These are phyloP conservation scores for Geodia barretti DNA, from an alignment of 37 sponge, comb jelly and placozoan genomes.

Conservation along the genomic window DNA sequence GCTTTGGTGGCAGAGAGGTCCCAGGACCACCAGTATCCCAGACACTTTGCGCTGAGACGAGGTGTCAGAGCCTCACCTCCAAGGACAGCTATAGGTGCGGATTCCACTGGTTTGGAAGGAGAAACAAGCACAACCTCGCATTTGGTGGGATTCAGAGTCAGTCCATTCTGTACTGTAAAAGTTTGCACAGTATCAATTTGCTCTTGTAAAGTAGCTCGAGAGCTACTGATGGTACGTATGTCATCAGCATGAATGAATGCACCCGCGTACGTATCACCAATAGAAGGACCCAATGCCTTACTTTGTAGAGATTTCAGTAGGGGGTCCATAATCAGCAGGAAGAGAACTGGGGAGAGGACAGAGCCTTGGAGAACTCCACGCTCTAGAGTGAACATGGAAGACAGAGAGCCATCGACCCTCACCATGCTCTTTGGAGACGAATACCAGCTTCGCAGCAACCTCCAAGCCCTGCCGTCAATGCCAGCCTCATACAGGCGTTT, in stretches of 20 bases:
- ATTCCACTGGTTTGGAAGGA: not conserved
- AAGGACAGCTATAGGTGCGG: not conserved
- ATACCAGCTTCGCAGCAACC: slow-evolving; percentile 7
- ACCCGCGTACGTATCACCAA: slow-evolving; percentile 1
- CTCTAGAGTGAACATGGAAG: not conserved
- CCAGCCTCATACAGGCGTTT: slow-evolving; percentile 9
- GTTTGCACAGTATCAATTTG: not conserved
- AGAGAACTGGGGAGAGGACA: slow-evolving; percentile 4
- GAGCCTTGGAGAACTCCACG: slow-evolving; percentile 23
- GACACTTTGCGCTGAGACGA: not conserved
- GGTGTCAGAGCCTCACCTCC: not conserved
- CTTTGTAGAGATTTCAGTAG: not conserved
- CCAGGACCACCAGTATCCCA: slow-evolving; percentile 26
- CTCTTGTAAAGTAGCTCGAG: not conserved
- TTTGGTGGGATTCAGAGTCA: slow-evolving; percentile 10
- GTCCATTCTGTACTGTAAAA: not conserved
- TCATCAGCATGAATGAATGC: slow-evolving; percentile 23
- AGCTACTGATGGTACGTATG: not conserved
- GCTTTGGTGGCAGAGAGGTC: slow-evolving; percentile 12
- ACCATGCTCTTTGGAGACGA: not conserved
- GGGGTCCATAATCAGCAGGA: slow-evolving; percentile 19
- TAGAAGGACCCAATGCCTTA: not conserved
- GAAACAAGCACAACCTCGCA: slow-evolving; percentile 15
- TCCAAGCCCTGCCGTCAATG: slow-evolving; percentile 16
- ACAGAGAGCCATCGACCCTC: slow-evolving; percentile 1